Percentiles rank a stretch among this genome's conserved stretches.
phyloP scores from a whole-genome alignment of 2,888 invertebrate genomes.

The Lottia scabra region DNA sequence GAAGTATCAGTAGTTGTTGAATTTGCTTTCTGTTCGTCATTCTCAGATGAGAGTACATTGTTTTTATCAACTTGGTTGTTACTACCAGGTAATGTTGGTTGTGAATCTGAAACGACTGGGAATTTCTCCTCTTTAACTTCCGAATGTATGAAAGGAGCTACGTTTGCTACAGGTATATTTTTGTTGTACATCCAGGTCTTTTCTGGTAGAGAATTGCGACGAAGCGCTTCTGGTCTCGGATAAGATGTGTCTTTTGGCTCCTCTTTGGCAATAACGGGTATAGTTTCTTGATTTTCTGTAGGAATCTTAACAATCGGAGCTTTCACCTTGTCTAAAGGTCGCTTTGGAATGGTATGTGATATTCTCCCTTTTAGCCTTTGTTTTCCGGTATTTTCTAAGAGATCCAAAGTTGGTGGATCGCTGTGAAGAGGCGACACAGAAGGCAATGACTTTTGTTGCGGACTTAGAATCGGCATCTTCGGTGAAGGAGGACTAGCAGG shows the following conservation, averaged over 20 bases:
- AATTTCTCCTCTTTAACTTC: slow-evolving; percentile 19
- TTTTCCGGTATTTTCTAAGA: slow-evolving; percentile 23
- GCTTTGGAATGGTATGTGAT: background rate
- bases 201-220: slow-evolving; percentile 29
- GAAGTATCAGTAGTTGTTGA: background rate
- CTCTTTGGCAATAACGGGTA: background rate
- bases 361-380: slow-evolving; percentile 7
- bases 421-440: slow-evolving; percentile 34
- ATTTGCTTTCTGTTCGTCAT: slow-evolving; percentile 3
- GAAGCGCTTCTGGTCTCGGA: slow-evolving; percentile 25
- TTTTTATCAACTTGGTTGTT: background rate
- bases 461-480: slow-evolving; percentile 63
- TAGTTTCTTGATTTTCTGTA: background rate
- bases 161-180: slow-evolving; percentile 59
- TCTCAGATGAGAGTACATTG: slow-evolving; percentile 4
- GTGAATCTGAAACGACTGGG: background rate
- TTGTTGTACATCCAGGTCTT: slow-evolving; percentile 33
- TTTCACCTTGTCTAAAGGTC: background rate
- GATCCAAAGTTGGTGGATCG: slow-evolving; percentile 56
- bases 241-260: background rate
- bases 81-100: background rate
- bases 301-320: slow-evolving; percentile 2
- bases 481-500: slow-evolving; percentile 52
- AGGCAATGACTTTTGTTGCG: slow-evolving; percentile 50
- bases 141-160: slow-evolving; percentile 52